phyloP scores from a whole-genome alignment of 1,140 invertebrate species.

The Caerostris darwini region DNA sequence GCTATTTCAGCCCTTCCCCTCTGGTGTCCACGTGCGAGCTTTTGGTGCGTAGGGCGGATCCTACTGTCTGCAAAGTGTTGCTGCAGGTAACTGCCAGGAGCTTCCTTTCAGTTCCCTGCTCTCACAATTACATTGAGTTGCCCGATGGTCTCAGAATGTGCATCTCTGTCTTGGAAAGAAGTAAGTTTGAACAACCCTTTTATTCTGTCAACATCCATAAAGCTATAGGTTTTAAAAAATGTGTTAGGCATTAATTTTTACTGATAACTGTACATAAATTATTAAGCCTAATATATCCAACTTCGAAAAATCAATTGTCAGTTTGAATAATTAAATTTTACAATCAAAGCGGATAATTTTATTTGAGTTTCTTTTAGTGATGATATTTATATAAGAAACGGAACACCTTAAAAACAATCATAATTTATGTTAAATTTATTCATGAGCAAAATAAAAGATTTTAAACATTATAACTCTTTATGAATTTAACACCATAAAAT shows the following conservation, averaged over 20 bases:
- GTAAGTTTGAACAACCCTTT: background rate
- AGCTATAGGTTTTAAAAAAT: background rate
- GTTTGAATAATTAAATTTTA: background rate
- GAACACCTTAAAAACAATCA: too few species aligned
- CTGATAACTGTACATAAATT: background rate
- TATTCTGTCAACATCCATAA: too few species aligned
- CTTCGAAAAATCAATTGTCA: background rate
- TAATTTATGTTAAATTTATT: too few species aligned
- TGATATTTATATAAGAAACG: too few species aligned
- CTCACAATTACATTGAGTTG: conserved; percentile 42
- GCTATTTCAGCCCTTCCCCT: conserved; percentile 5
- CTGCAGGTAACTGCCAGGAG: conserved; percentile 47
- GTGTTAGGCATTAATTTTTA: background rate
- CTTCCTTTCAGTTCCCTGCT: conserved; percentile 42
- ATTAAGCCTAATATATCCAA: background rate
- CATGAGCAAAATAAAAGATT: too few species aligned
- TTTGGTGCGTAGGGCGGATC: conserved; percentile 35
- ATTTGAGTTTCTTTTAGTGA: too few species aligned
- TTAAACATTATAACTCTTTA: too few species aligned
- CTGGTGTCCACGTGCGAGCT: conserved; percentile 18
- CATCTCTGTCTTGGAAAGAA: conserved; percentile 38
- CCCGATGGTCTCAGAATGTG: conserved; percentile 63
- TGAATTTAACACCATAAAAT: too few species aligned
- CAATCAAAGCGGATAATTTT: background rate
- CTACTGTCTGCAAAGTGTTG: conserved; percentile 17